Base-by-base conservation (phyloP, 2,797 vertebrate genomes). In the Coccyzus lansbergi region DNA sequence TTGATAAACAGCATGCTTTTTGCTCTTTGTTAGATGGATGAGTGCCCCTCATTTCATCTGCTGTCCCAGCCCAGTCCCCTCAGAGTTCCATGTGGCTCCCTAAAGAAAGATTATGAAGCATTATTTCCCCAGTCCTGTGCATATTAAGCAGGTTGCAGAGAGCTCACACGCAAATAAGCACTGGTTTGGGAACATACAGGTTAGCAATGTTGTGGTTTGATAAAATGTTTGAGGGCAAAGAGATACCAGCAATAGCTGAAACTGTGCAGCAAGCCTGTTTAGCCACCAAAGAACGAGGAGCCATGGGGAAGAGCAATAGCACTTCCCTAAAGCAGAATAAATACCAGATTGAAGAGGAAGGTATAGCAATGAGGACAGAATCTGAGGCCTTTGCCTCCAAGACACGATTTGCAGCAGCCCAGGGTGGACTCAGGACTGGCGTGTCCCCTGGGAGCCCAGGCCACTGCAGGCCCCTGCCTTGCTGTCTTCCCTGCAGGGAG, bases 271-370 rank as follows among this genome's bases (percentile, higher is more conserved):
- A 4, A 74, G 34, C 33, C 26, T 80, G 20, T 24, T 75, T 13
- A 24, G 51, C 44, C 24, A 29, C 9, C n/a, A 48, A 38, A 10
- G 53, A 70, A 52, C 49, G 26, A 55, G 13, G 18, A 62, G 68
- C 36, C 3, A 1, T 2, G 0, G 11, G 22, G 29, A 38, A 58
- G 48, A 36, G 55, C 0, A 1, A 13, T 17, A 87, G 19, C n/a
- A 26, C 8, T 80, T 59, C 42, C 51, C 62, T 46, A 71, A 58
- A 75, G 11, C 31, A 67, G 53, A 49, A 25, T 21, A 68, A 86
- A 53, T 19, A 68, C 12, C 33, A 14, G 26, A 77, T 60, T 24
- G 33, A 63, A 67, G 25, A 60, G 34, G 10, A 21, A 67, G 36
- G 6, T 21, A 9, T 7, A 16, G 29, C 53, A 56, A 36, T 13